Conservation (phyloP, 2,888 invertebrate species). For the Netelia virgata region DNA sequence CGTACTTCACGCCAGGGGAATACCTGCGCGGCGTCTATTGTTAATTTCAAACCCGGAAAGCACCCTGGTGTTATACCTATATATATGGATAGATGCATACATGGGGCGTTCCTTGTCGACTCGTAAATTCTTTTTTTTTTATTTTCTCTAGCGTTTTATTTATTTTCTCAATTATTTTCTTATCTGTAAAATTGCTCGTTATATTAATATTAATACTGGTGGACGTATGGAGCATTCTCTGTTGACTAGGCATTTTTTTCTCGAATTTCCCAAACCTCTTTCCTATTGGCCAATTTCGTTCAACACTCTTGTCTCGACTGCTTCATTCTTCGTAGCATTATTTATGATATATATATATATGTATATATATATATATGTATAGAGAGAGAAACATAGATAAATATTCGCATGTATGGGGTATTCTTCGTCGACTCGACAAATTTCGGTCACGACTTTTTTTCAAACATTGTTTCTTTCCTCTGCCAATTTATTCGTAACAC, state of each 20-base stretch:
- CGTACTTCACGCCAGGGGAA: constrained; percentile 17
- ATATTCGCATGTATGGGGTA: neutral
- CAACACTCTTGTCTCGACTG: too few species aligned
- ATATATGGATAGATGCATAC: neutral
- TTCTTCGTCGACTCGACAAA: neutral
- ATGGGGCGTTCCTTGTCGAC: neutral
- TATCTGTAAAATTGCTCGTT: neutral
- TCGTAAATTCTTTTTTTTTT: neutral
- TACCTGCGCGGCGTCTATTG: constrained; percentile 36
- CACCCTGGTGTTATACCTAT: neutral
- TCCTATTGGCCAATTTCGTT: too few species aligned
- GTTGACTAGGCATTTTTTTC: neutral
- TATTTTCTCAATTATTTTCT: neutral
- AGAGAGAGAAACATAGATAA: too few species aligned
- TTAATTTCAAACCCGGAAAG: constrained; percentile 51
- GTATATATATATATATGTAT: too few species aligned
- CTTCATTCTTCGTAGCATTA: too few species aligned
- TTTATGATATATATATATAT: too few species aligned
- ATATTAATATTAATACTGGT: neutral
- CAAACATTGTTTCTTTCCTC: too few species aligned
- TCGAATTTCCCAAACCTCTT: too few species aligned
- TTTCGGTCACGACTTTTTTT: neutral
- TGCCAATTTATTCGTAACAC: neutral
- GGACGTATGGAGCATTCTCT: neutral
- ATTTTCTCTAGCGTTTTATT: neutral